Percentiles rank a stretch among this genome's conserved stretches.
Conservation (phyloP, 2,888 invertebrate species). For the Mythimna ferrago region DNA sequence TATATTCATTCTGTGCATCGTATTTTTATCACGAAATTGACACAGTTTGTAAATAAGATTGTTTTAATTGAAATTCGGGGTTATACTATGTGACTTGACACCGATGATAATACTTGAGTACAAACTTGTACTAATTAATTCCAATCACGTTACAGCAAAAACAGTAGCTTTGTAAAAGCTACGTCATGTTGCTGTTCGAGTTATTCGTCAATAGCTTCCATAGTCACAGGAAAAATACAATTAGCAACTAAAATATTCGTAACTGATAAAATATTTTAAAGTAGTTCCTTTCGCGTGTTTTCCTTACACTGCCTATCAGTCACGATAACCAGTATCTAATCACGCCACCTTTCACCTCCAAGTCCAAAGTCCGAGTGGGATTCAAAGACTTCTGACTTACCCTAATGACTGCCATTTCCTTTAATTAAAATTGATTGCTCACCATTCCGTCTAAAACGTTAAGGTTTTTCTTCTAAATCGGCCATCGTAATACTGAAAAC, state of each 20-base stretch:
- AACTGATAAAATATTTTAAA: slow-evolving; percentile 20
- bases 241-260: slow-evolving; percentile 13
- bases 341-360: slow-evolving; percentile 56
- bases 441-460: slow-evolving; percentile 33
- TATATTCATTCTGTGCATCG: slow-evolving; percentile 20
- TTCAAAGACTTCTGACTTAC: slow-evolving; percentile 51
- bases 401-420: slow-evolving; percentile 59
- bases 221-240: neutral
- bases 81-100: slow-evolving; percentile 42
- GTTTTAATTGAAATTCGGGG: slow-evolving; percentile 39
- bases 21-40: slow-evolving; percentile 48
- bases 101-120: slow-evolving; percentile 26
- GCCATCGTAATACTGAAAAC: neutral
- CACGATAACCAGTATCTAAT: slow-evolving; percentile 58
- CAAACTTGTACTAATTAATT: slow-evolving; percentile 18
- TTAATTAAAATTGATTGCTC: slow-evolving; percentile 59
- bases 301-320: slow-evolving; percentile 33
- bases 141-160: neutral
- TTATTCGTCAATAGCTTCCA: neutral
- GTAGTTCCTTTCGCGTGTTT: slow-evolving; percentile 36
- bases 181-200: neutral
- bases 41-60: slow-evolving; percentile 24
- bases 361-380: slow-evolving; percentile 24
- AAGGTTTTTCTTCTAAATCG: slow-evolving; percentile 23
- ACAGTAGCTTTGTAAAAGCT: neutral